These are phyloP conservation scores for Octonoba sinensis DNA, from an alignment of 2,888 invertebrate species.

Conservation along the genomic window DNA sequence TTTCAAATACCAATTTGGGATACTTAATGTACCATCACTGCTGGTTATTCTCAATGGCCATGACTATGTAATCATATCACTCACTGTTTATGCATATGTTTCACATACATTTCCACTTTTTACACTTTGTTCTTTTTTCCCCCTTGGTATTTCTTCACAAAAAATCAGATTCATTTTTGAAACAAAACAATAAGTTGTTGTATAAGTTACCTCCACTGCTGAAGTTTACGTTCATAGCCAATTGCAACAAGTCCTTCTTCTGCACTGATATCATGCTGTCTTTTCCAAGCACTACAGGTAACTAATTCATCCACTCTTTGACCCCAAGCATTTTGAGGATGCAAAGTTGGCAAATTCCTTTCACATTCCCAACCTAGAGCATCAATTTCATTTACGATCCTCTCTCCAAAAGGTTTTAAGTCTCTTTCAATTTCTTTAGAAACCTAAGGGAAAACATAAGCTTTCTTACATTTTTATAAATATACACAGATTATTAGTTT, in stretches of 20 bases:
- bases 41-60: too few relatives aligned
- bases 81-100: too few relatives aligned
- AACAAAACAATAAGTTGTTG: background rate
- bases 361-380: constrained; percentile 73
- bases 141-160: too few relatives aligned
- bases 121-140: too few relatives aligned
- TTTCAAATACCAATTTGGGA: too few relatives aligned
- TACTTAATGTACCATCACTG: too few relatives aligned
- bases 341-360: constrained; percentile 72
- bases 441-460: constrained; percentile 66
- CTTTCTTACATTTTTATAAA: background rate
- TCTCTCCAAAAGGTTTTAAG: constrained; percentile 73
- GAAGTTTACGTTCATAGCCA: constrained; percentile 71
- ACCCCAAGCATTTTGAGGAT: constrained; percentile 75
- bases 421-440: constrained; percentile 71
- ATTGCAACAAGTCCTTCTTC: constrained; percentile 75
- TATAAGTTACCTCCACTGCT: constrained; percentile 69
- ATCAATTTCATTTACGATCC: constrained; percentile 73
- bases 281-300: constrained; percentile 74
- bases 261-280: constrained; percentile 74
- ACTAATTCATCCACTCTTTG: constrained; percentile 73
- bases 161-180: background rate
- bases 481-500: background rate
- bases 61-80: too few relatives aligned
- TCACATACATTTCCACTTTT: too few relatives aligned